These are phyloP conservation scores for Melipona quadrifasciata DNA, from an alignment of 1,140 invertebrate genomes.

Conservation along the genomic window DNA sequence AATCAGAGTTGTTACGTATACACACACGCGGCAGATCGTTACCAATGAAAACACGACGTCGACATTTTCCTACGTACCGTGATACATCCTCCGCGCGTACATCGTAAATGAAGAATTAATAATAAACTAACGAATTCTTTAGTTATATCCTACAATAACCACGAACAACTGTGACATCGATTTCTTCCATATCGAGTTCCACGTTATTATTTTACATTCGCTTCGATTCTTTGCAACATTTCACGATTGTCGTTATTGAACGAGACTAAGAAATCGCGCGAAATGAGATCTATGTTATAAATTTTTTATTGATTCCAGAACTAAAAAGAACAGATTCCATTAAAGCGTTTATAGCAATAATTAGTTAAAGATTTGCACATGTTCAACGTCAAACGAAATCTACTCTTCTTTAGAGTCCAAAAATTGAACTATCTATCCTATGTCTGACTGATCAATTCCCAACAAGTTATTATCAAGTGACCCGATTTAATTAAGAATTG, in stretches of 20 bases:
- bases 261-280: too few relatives aligned
- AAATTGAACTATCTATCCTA: not conserved
- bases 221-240: not conserved
- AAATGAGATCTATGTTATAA: too few relatives aligned
- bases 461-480: not conserved
- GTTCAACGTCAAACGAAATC: not conserved
- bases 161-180: not conserved
- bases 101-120: not conserved
- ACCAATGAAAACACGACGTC: constrained; percentile 39
- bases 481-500: too few relatives aligned
- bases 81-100: not conserved
- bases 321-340: too few relatives aligned
- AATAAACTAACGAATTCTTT: not conserved
- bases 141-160: not conserved
- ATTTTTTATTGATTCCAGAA: too few relatives aligned
- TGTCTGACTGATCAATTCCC: not conserved
- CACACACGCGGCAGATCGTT: constrained; percentile 30
- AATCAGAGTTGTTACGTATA: constrained; percentile 53
- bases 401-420: not conserved
- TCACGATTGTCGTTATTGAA: too few relatives aligned
- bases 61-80: constrained; percentile 8
- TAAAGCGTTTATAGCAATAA: too few relatives aligned
- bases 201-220: not conserved
- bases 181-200: not conserved
- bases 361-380: not conserved